Percentiles rank a stretch among this genome's conserved stretches.
phyloP scores from a whole-genome alignment of 1,140 invertebrate genomes.

The Aphelenchoides fujianensis region DNA sequence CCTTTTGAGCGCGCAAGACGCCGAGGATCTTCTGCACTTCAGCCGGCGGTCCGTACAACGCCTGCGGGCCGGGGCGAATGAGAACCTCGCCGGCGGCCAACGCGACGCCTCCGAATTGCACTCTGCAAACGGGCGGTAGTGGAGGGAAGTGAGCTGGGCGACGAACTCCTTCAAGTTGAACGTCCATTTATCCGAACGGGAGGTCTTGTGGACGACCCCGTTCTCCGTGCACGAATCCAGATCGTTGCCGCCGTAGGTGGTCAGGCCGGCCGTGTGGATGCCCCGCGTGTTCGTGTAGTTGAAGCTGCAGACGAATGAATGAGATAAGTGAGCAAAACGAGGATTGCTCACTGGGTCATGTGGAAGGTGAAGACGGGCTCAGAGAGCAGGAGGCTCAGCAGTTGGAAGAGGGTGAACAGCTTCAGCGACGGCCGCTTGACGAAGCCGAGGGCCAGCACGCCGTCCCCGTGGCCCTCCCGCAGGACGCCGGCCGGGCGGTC shows the following conservation, averaged over 20 bases:
- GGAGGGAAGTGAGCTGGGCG: background rate
- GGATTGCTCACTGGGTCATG: background rate
- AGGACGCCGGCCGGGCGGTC: background rate
- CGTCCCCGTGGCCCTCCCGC: background rate
- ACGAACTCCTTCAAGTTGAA: constrained; percentile 7
- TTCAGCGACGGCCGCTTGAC: background rate
- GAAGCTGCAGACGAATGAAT: background rate
- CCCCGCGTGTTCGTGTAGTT: background rate
- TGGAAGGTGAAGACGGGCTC: constrained; percentile 1
- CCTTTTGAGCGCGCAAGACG: background rate
- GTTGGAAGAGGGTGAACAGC: background rate
- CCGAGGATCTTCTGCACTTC: background rate
- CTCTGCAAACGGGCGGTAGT: background rate
- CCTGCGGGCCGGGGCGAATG: background rate
- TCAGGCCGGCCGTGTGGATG: background rate
- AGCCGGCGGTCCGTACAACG: background rate
- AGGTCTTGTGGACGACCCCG: background rate
- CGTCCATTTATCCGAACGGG: background rate
- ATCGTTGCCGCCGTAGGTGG: constrained; percentile 4
- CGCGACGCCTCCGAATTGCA: background rate
- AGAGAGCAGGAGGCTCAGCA: background rate
- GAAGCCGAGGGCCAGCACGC: background rate
- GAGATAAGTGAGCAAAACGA: background rate
- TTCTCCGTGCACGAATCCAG: background rate
- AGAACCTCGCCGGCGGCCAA: background rate